phyloP scores from a whole-genome alignment of 2,888 invertebrate species.

The Oscheius sp. region DNA sequence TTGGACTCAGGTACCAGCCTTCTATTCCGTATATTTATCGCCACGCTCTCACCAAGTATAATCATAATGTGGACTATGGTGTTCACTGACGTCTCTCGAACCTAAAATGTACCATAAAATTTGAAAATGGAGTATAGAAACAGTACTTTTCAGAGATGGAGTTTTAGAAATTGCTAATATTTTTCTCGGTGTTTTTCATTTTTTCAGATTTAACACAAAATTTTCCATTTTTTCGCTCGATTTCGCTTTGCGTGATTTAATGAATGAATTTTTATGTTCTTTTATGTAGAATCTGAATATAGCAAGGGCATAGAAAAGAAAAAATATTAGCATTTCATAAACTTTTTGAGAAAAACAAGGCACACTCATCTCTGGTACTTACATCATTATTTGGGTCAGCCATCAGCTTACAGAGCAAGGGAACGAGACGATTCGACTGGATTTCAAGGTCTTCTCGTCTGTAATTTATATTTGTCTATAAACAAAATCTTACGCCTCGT shows the following conservation, averaged over 20 bases:
- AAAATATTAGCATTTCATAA: background rate
- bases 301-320: too few species aligned
- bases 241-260: too few species aligned
- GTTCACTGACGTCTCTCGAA: conserved; percentile 22
- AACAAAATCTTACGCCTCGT: conserved; percentile 4
- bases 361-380: background rate
- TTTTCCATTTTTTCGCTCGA: too few species aligned
- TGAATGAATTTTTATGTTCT: too few species aligned
- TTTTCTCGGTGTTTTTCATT: too few species aligned
- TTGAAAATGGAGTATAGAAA: too few species aligned
- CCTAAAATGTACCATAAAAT: too few species aligned
- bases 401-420: conserved; percentile 29
- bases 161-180: too few species aligned
- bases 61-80: conserved; percentile 29
- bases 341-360: background rate
- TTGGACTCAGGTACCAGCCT: conserved; percentile 29
- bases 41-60: conserved; percentile 20
- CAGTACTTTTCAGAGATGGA: too few species aligned
- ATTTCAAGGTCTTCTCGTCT: conserved; percentile 26
- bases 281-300: too few species aligned
- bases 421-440: conserved; percentile 29
- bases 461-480: background rate
- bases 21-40: conserved; percentile 22
- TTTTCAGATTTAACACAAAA: too few species aligned
- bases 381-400: conserved; percentile 30